Percentiles rank a stretch among this genome's conserved stretches.
Evolutionary conservation across 2,113 vertebrate genomes (phyloP).

Genomic region (Podarcis raffonei): DNA sequence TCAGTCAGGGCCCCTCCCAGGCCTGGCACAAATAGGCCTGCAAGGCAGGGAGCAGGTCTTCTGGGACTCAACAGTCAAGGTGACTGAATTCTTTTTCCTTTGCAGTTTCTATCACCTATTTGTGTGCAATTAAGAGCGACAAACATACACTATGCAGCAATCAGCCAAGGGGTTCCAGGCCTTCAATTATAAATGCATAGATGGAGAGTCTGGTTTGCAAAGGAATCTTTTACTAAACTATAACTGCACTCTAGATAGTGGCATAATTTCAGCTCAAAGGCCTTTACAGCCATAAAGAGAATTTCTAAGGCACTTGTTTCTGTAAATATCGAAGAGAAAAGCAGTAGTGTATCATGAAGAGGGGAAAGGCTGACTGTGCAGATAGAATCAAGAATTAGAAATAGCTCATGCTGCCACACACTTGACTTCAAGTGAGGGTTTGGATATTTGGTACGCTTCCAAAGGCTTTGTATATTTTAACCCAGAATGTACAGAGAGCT

Average conservation of each 20-base stretch:
- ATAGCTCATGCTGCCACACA: not conserved
- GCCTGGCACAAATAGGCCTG: too few species aligned
- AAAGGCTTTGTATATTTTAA: slow-evolving; percentile 1
- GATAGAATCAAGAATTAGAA: not conserved
- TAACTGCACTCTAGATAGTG: not conserved
- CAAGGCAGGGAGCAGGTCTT: too few species aligned
- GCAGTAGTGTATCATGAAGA: not conserved
- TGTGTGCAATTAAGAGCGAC: not conserved
- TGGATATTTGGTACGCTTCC: not conserved
- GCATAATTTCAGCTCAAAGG: not conserved
- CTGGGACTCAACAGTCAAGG: too few species aligned
- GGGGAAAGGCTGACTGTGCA: not conserved
- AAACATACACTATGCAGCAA: not conserved
- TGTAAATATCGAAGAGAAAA: not conserved
- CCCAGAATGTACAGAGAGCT: not conserved
- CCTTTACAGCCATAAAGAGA: not conserved
- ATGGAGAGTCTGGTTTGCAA: not conserved
- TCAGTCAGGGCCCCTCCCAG: too few species aligned
- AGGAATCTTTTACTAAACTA: not conserved
- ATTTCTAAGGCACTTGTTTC: not conserved
- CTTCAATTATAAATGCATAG: not conserved
- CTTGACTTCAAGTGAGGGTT: not conserved
- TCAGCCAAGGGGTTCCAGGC: too few species aligned
- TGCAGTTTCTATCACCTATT: not conserved
- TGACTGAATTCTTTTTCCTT: not conserved